Base-by-base conservation (phyloP, 2,888 invertebrate genomes). In the Tinea pellionella region DNA sequence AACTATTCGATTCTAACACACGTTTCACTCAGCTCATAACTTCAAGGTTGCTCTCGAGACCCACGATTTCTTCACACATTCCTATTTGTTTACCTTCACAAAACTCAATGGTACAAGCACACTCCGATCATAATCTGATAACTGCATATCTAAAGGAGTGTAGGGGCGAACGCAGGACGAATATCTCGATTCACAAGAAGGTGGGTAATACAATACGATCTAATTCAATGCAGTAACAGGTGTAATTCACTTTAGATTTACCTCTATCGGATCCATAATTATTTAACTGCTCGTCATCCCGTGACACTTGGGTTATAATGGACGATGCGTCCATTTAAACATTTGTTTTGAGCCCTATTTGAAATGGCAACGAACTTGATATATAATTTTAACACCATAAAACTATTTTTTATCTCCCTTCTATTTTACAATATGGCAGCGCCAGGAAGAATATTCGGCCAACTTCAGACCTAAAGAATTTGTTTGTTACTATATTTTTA, bases 241-340 rank as follows among this genome's bases (percentile, higher is more conserved):
- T 87, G 86, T 85, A 87, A 81, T 82, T 80, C 76, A 73, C 77
- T 80, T 80, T 76, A 73, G 80, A 78, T 86, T 92, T 92, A 96
- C 96, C 96, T 95, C 96, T 96, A 90, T 96, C 96, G 90, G 93
- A 90, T 88, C 93, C 91, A 91, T 93, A 94, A 90, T 93, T 95
- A 90, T 94, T 95, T 89, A 95, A 91, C 90, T 94, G 94, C 89
- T 96, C 96, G 92, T 96, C 96, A 93, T 97, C 96, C 91, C 96
- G 94, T 90, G 95, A 95, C 92, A 96, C 97, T 93, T 96, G 96
- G 89, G 96, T 96, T 89, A 97, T 97, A 91, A 97, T 96, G 94
- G 96, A 97, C 94, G 96, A 94, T 93, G 95, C 96, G 96, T 97
- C 97, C 97, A 96, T 96, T 88, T 88, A 88, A 85, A 87, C 88